Evolutionary conservation across 2,797 vertebrate genomes (phyloP), one percentile per base, ranked within the genome.

Genomic region (Nannoperca obscura): DNA sequence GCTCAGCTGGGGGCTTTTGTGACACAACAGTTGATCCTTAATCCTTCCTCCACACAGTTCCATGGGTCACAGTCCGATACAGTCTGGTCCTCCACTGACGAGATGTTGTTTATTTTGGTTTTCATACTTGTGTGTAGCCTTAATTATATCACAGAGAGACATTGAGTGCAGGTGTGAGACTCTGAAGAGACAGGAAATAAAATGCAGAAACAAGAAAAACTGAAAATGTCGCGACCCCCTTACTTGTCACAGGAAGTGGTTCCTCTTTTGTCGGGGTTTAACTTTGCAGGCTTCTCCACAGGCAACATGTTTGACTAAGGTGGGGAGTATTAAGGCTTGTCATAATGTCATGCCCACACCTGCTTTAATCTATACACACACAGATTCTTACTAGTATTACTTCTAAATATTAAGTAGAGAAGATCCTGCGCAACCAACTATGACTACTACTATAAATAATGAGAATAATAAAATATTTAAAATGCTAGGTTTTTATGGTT

Each of bases 1-100:
- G 15, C 80, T 90, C 89, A 93, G 87, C 87, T 87, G 64, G 82
- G 72, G 88, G 84, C 78, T 83, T 78, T 82, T 74, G 75, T 66
- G 71, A 82, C 74, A 85, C 76, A 85, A 79, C 76, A 76, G 86
- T 84, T 82, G 74, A 42, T 87, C 82, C 78, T 71, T 85, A 86
- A 88, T 88, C 79, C 82, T 76, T 76, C 72, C 63, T 76, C 49
- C 27, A 9, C 78, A 85, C 66, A 83, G 83, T 83, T 89, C 86
- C 91, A 15, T 50, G 79, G 83, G 85, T 87, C 88, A 87, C 67
- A 69, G 53, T 67, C 71, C 49, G 64, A 40, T 40, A 7, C 55
- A 70, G 66, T 38, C 27, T 30, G 17, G 46, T 50, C 59, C 54
- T 59, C 19, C 62, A 36, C 54, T 50, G 54, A 40, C 14, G 15